These are phyloP conservation scores for Caenorhabditis angaria DNA, from an alignment of 2,888 invertebrate genomes.

Conservation along the genomic window DNA sequence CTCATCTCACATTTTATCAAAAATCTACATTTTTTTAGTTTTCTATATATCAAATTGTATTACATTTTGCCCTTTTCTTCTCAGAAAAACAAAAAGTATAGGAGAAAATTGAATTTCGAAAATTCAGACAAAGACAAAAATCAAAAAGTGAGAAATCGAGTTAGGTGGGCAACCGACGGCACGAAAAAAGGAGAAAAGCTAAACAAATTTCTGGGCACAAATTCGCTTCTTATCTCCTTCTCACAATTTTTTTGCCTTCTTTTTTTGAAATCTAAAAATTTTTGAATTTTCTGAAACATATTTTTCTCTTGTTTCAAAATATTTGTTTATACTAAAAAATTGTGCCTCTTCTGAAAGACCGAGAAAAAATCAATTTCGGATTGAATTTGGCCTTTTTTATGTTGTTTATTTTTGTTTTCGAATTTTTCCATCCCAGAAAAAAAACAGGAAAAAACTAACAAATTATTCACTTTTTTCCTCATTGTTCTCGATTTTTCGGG, in stretches of 20 bases:
- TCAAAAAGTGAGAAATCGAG: conserved; percentile 1
- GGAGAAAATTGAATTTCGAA: conserved; percentile 2
- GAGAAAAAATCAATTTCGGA: too few relatives aligned
- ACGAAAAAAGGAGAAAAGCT: background rate
- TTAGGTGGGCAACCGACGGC: background rate
- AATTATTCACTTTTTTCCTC: conserved; percentile 2
- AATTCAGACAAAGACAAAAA: conserved; percentile 4
- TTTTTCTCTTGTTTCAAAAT: background rate
- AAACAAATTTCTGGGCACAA: background rate
- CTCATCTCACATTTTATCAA: background rate
- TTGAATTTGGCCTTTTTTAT: background rate
- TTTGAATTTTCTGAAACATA: background rate
- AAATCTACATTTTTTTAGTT: background rate
- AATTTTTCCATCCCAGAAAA: background rate
- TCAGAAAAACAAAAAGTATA: background rate
- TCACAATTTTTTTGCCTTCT: background rate
- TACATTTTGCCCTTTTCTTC: background rate
- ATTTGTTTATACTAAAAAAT: background rate
- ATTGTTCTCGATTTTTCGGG: background rate
- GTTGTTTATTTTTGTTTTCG: background rate
- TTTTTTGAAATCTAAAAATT: background rate
- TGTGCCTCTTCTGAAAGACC: too few relatives aligned
- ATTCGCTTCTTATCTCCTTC: background rate
- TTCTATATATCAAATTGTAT: background rate
- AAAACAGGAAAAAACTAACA: conserved; percentile 4